phyloP scores from a whole-genome alignment of 2,797 vertebrate genomes.

The Acomys russatus region DNA sequence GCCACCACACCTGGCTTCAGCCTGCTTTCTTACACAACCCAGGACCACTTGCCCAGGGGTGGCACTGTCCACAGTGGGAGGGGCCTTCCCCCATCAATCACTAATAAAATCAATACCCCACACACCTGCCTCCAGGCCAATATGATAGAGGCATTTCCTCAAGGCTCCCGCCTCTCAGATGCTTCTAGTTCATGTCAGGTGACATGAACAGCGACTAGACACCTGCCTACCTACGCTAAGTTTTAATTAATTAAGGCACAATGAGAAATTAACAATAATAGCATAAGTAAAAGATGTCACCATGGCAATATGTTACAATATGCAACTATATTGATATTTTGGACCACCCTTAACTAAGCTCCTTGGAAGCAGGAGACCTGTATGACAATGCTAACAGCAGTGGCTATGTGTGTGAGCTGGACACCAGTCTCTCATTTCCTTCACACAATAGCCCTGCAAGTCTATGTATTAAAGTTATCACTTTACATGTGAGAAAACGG shows the following conservation, averaged over 20 bases:
- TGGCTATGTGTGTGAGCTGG: accelerated
- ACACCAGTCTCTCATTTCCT: neutral
- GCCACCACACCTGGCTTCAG: neutral
- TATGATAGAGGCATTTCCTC: neutral
- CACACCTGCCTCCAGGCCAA: too few species aligned
- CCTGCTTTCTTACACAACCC: neutral
- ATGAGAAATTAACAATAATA: neutral
- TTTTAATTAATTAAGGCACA: neutral
- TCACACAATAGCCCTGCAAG: neutral
- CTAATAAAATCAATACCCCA: neutral
- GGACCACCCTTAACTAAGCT: neutral
- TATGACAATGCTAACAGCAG: neutral
- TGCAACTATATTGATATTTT: neutral
- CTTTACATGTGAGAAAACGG: neutral
- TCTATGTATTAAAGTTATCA: neutral
- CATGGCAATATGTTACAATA: neutral
- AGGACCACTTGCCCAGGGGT: neutral
- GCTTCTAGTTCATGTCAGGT: neutral
- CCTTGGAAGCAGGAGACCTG: too few species aligned
- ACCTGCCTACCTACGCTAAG: too few species aligned
- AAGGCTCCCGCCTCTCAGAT: neutral
- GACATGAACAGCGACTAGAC: too few species aligned
- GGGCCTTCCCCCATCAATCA: neutral
- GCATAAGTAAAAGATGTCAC: neutral
- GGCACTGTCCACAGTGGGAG: neutral